Conservation (phyloP, 2,113 vertebrate genomes). For the Noctilio leporinus region DNA sequence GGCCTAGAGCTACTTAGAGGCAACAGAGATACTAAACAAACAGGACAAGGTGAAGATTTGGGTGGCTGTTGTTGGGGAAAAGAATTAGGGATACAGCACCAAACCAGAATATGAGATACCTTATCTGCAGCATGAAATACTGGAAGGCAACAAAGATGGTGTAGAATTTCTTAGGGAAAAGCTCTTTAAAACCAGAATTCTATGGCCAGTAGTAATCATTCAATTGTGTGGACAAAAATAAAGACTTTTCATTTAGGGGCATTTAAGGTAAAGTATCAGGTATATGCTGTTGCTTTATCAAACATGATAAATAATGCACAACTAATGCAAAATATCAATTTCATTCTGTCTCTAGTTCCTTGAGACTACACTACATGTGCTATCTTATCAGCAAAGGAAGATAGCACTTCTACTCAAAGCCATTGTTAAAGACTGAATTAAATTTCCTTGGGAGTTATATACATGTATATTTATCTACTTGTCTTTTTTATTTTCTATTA, state of each 20-base stretch:
- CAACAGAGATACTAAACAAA: background rate
- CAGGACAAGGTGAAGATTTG: background rate
- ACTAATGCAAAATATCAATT: conserved; percentile 69
- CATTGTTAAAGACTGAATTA: conserved; percentile 66
- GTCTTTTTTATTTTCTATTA: conserved; percentile 62
- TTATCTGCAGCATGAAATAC: background rate
- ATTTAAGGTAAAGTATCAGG: conserved; percentile 34
- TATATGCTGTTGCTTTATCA: conserved; percentile 65
- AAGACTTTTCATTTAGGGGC: background rate
- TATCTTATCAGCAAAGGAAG: conserved; percentile 69
- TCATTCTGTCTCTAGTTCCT: conserved; percentile 69
- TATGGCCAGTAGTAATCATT: background rate
- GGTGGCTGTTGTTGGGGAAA: background rate
- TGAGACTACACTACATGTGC: conserved; percentile 48
- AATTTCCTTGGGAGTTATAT: conserved; percentile 72
- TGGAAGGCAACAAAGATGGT: background rate
- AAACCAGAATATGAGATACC: background rate
- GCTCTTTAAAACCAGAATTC: background rate
- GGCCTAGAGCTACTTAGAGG: background rate
- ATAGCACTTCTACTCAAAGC: conserved; percentile 68
- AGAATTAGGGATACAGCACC: background rate
- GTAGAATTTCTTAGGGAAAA: background rate
- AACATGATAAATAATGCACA: conserved; percentile 76
- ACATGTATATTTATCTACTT: conserved; percentile 63
- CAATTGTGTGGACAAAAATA: background rate